These are phyloP conservation scores for Pavo muticus DNA, from an alignment of 2,113 vertebrate species.

Conservation along the genomic window DNA sequence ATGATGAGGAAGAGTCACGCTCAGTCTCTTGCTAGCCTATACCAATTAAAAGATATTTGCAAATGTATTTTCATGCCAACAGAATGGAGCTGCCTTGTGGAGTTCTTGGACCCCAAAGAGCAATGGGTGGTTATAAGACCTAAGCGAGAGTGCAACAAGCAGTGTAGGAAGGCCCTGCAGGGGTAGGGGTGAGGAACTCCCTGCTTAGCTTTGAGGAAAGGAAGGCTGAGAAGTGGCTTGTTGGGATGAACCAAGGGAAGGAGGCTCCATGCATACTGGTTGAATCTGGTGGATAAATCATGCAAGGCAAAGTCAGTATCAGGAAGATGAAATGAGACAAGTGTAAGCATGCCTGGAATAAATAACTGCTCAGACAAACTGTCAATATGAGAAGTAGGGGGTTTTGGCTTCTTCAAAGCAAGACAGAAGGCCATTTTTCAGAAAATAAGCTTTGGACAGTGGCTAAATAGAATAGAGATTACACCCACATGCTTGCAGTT, in stretches of 20 bases:
- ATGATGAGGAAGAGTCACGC: not conserved
- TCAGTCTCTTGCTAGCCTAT: not conserved
- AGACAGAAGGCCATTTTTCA: not conserved
- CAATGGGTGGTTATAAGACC: not conserved
- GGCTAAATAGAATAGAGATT: not conserved
- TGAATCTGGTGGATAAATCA: conserved; percentile 14
- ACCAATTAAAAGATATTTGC: conserved; percentile 27
- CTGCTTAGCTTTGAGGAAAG: not conserved
- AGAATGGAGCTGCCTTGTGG: not conserved
- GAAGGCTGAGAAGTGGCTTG: not conserved
- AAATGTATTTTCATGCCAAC: not conserved
- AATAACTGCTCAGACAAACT: not conserved
- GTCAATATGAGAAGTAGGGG: not conserved
- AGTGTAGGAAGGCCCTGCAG: not conserved
- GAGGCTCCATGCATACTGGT: not conserved
- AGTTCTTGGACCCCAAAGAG: not conserved
- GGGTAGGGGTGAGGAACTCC: not conserved
- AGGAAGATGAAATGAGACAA: not conserved
- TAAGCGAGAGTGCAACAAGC: not conserved
- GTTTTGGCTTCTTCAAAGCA: not conserved
- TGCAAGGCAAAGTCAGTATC: not conserved
- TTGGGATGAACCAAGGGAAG: not conserved
- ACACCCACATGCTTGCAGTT: not conserved
- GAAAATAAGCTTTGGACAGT: not conserved
- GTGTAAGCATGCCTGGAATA: not conserved